Evolutionary conservation across 2,888 invertebrate species (phyloP), one percentile per base, ranked within the genome.

Genomic region (Rhaphigaster nebulosa): DNA sequence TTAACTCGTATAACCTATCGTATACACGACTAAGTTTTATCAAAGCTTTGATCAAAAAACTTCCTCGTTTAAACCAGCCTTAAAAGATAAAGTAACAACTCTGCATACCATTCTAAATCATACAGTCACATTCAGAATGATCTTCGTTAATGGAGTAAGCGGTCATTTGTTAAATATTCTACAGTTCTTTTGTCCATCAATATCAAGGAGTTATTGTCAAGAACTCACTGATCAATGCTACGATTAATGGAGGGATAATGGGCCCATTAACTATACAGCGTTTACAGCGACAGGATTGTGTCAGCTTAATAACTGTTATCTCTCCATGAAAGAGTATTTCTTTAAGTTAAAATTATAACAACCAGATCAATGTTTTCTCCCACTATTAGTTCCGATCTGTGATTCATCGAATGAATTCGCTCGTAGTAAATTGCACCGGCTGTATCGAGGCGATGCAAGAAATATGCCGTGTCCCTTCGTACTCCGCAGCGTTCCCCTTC

Each of bases 211-310:
- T 76, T 20, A 38, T 76, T 23, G 20, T 76, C 23, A 76, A 76
- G 38, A 76, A 20, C 20, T 0, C 20, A 76, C 4, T 45, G 5
- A 45, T 50, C n/a, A 84, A 45, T 23, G n/a, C 8, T 0, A 15
- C n/a, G 84, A 84, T 84, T 45, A 84, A 84, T 45, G 84, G n/a
- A 84, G 13, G 5, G 80, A 80, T 80, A 45, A 80, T n/a, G 80
- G 23, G 10, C 8, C 84, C n/a, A 84, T 84, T 45, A 45, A 80
- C 15, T 65, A 65, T 4, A 41, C 23, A 80, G 20, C 45, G 6
- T 45, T 84, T 18, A 50, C 1, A n/a, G 5, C n/a, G 84, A 84
- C 41, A 80, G 23, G 29, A 10, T 15, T 1, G 23, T 34, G 34
- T 76, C 80, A 84, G 20, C 18, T 50, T 26, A 84, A 84, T 84